A percentile compares a stretch with the other conserved stretches of the same genome.
Evolutionary conservation across 2,113 vertebrate genomes (phyloP).

Genomic region (Lycocorax pyrrhopterus): DNA sequence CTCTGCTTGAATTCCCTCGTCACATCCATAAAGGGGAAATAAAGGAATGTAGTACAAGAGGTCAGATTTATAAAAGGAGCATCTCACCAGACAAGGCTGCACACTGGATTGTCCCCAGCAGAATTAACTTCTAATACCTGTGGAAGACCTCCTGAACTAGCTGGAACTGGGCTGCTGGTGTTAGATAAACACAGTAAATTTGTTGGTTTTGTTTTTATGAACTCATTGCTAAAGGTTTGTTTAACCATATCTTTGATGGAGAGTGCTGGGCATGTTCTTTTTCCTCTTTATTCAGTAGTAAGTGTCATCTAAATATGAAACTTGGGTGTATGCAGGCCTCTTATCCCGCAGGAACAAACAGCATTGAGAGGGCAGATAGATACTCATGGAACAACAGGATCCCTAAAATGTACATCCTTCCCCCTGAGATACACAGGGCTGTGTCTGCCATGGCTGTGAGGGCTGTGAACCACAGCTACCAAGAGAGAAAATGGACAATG

Average conservation of each 20-base stretch:
- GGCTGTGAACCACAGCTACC: background rate
- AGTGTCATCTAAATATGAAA: background rate
- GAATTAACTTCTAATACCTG: background rate
- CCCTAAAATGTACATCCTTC: background rate
- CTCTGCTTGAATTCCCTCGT: background rate
- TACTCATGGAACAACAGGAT: background rate
- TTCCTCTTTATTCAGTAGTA: background rate
- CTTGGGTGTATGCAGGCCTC: fast-evolving
- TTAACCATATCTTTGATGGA: background rate
- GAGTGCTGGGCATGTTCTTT: background rate
- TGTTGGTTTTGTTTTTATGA: background rate
- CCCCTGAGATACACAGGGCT: background rate
- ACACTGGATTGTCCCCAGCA: background rate
- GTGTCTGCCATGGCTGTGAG: background rate
- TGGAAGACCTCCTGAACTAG: background rate
- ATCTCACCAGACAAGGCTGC: background rate
- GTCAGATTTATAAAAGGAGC: background rate
- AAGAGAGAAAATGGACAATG: background rate
- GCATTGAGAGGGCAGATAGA: background rate
- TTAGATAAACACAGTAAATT: background rate
- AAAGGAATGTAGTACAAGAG: background rate
- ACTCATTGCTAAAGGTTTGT: background rate
- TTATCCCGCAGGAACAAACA: background rate
- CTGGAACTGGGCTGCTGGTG: background rate
- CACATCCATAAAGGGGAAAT: background rate